phyloP scores from a whole-genome alignment of 2,888 invertebrate genomes.

The Odontothrips loti region DNA sequence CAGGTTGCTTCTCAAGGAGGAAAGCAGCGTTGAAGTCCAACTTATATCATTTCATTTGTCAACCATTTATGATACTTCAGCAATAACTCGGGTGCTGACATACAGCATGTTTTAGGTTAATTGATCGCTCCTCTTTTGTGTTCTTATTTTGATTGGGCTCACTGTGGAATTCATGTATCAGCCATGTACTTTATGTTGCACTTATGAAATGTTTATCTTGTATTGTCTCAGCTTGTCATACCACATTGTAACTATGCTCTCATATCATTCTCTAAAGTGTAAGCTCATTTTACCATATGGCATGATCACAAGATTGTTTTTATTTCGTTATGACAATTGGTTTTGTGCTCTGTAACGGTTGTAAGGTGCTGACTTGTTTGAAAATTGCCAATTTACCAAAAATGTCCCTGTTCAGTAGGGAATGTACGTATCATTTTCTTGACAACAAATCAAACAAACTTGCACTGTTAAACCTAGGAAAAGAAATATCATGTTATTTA shows the following conservation, averaged over 20 bases:
- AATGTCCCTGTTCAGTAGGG: not conserved
- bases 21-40: slow-evolving; percentile 19
- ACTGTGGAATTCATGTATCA: not conserved
- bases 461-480: too few relatives aligned
- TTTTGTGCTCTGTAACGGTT: not conserved
- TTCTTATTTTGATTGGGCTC: not conserved
- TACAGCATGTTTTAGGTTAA: not conserved
- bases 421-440: not conserved
- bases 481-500: too few relatives aligned
- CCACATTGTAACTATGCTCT: not conserved
- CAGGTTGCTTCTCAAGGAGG: slow-evolving; percentile 25
- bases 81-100: not conserved
- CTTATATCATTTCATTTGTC: not conserved
- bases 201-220: not conserved
- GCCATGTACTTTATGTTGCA: not conserved
- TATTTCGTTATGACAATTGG: too few relatives aligned
- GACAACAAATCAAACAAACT: too few relatives aligned
- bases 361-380: not conserved
- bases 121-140: not conserved
- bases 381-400: not conserved
- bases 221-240: not conserved
- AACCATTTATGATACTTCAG: slow-evolving; percentile 4
- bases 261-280: not conserved
- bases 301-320: too few relatives aligned
- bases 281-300: too few relatives aligned